A percentile compares a stretch with the other conserved stretches of the same genome.
Conservation (phyloP, 2,797 vertebrate species). For the Macropodus opercularis region DNA sequence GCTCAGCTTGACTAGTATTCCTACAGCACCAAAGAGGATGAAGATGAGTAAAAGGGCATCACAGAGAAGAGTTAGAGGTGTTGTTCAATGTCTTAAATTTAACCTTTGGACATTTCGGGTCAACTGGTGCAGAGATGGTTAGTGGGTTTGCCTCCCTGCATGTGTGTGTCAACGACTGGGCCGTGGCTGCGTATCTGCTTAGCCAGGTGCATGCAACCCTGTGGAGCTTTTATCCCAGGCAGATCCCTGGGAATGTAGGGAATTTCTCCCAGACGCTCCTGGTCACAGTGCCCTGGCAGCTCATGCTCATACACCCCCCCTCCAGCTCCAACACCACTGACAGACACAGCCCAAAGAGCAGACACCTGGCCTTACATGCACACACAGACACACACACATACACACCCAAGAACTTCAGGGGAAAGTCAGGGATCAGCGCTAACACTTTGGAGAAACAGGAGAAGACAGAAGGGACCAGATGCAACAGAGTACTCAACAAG, state of each 20-base stretch:
- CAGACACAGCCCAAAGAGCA: constrained; percentile 88
- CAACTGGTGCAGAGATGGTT: constrained; percentile 70
- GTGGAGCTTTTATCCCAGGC: constrained; percentile 81
- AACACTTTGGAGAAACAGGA: constrained; percentile 82
- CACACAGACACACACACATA: constrained; percentile 54
- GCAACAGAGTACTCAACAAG: constrained; percentile 86
- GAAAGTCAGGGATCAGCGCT: constrained; percentile 84
- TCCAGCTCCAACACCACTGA: constrained; percentile 81
- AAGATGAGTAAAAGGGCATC: neutral
- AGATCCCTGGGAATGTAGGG: constrained; percentile 83
- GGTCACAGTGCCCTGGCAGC: constrained; percentile 84
- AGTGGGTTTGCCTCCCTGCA: constrained; percentile 11
- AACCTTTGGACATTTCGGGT: constrained; percentile 72
- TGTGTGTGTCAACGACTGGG: constrained; percentile 41
- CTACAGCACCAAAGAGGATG: neutral
- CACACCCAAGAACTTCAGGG: constrained; percentile 75
- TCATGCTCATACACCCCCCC: constrained; percentile 67
- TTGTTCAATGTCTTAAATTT: constrained; percentile 1
- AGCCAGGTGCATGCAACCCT: constrained; percentile 82
- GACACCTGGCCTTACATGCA: constrained; percentile 73
- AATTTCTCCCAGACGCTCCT: constrained; percentile 84
- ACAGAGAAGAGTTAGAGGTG: neutral
- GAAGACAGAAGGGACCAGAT: constrained; percentile 84
- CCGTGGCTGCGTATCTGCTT: constrained; percentile 54
- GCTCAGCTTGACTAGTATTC: constrained; percentile 20